Base-by-base conservation (phyloP, 2,113 vertebrate genomes). In the Pyxicephalus adspersus region DNA sequence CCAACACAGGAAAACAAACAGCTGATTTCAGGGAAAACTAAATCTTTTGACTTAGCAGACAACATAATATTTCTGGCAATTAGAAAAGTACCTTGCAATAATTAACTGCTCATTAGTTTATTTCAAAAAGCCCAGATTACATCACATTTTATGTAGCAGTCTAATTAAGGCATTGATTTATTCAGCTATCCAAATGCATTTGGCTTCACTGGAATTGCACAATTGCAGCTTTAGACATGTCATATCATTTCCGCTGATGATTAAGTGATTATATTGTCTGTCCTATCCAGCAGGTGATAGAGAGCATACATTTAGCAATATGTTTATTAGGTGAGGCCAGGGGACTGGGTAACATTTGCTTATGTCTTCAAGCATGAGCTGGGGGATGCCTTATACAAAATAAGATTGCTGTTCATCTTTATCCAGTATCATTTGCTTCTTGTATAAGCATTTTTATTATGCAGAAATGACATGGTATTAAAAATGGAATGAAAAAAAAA, bases 361-460 rank as follows among this genome's bases (percentile, higher is more conserved):
- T 76, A 16, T 76, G 11, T 61, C 6, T 85, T 64, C 76, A 85
- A 86, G 87, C 7, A 0, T 7, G 80, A 65, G 22, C 82, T 85
- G 9, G 38, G 2, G 38, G 11, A 45, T 87, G n/a, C 84, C 70
- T 81, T 60, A 85, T 84, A 89, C 90, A 85, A 88, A 87, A 87
- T 89, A 84, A 86, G 84, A 88, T 89, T 86, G 84, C 61, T 65
- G 0, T 85, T 83, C 3, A 29, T 45, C 9, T 45, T 45, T 45
- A 13, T 3, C 38, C 38, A 45, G 8, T 15, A 45, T 1, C 1
- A 45, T 1, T 13, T 45, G 1, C 15, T 45, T 45, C 6, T 45
- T 45, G 2, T 13, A 13, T 13, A 45, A 45, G 15, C 38, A 15
- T 45, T 45, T 45, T 13, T 68, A 29, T 28, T 26, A 57, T 4